These are phyloP conservation scores for Chrysolina oricalcia DNA, from an alignment of 2,888 invertebrate genomes.

Conservation along the genomic window DNA sequence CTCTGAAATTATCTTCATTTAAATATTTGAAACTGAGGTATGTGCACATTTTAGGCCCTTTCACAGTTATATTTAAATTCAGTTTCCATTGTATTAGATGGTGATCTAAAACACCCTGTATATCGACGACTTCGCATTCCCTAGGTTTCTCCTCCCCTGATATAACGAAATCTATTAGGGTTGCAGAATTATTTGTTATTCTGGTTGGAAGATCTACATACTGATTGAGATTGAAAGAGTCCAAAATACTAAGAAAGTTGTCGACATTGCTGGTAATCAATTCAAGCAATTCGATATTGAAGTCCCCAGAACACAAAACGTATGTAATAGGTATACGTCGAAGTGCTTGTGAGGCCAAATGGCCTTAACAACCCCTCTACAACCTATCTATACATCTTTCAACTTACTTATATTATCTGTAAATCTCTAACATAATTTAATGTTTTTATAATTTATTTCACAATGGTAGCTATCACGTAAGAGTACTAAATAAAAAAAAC, in stretches of 20 bases:
- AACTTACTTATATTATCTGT: too few species aligned
- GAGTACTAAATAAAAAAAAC: too few species aligned
- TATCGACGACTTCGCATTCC: neutral
- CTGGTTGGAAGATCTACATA: neutral
- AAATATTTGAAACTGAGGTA: neutral
- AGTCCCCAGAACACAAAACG: neutral
- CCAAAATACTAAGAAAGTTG: too few species aligned
- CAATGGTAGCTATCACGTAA: too few species aligned
- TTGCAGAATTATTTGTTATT: slow-evolving; percentile 1
- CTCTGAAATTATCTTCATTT: neutral
- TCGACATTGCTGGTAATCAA: too few species aligned
- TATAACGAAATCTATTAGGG: neutral
- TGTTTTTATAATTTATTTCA: too few species aligned
- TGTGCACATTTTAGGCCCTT: neutral
- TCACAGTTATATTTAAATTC: neutral
- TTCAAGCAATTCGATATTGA: neutral
- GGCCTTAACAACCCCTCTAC: too few species aligned
- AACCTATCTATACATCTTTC: too few species aligned
- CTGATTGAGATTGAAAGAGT: neutral
- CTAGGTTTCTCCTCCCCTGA: neutral
- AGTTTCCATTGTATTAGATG: neutral
- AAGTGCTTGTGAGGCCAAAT: too few species aligned
- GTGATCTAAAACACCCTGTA: neutral
- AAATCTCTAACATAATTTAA: too few species aligned
- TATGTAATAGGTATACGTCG: too few species aligned